Conservation (phyloP, 2,113 vertebrate genomes). For the Petromus typicus region DNA sequence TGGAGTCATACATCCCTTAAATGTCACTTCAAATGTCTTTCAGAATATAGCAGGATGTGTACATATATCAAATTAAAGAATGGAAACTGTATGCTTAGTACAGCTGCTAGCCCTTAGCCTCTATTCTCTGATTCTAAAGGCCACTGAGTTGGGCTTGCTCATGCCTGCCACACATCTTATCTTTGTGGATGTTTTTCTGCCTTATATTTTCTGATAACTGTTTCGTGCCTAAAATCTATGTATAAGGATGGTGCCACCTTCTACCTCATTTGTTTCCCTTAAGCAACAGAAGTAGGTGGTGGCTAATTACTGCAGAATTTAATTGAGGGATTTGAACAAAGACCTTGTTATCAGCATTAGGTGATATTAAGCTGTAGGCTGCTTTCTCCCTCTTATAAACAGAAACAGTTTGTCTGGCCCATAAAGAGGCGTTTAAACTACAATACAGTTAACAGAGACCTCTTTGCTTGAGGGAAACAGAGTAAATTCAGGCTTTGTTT, state of each 20-base stretch:
- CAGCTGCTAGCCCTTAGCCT: background rate
- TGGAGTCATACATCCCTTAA: background rate
- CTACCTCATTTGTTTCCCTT: constrained; percentile 38
- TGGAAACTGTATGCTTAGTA: background rate
- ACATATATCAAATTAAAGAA: background rate
- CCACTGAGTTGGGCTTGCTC: background rate
- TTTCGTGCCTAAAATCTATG: constrained; percentile 31
- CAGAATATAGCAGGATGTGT: background rate
- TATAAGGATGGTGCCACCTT: constrained; percentile 29
- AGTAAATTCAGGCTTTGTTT: constrained; percentile 79
- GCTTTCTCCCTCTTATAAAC: constrained; percentile 51
- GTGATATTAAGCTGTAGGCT: constrained; percentile 66
- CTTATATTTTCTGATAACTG: constrained; percentile 43
- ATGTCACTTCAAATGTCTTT: background rate
- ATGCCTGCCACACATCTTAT: background rate
- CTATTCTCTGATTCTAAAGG: background rate
- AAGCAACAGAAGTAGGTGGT: constrained; percentile 63
- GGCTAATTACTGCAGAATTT: constrained; percentile 66
- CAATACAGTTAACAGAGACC: constrained; percentile 66
- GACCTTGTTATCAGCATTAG: constrained; percentile 67
- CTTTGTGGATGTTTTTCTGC: constrained; percentile 46
- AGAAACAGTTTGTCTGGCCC: constrained; percentile 64
- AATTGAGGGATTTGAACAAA: constrained; percentile 66
- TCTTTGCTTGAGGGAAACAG: constrained; percentile 29
- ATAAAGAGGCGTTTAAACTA: constrained; percentile 75